A percentile compares a stretch with the other conserved stretches of the same genome.
Evolutionary conservation across 2,888 invertebrate species (phyloP).

Genomic region (Ceriagrion tenellum): DNA sequence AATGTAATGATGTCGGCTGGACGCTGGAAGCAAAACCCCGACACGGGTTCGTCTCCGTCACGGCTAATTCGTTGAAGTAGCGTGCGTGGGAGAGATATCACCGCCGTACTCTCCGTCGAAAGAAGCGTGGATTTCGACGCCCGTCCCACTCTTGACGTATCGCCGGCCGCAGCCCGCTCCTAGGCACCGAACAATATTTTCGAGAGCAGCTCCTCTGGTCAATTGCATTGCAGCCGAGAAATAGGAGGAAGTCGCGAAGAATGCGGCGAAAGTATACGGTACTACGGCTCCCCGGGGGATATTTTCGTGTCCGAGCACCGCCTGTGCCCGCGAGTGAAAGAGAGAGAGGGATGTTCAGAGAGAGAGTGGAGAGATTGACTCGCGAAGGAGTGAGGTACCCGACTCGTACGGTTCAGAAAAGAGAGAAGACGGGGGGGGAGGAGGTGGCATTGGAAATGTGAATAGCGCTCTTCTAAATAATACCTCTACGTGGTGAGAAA

Average conservation of each 20-base stretch:
- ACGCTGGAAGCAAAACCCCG: no score
- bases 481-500: no score
- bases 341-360: background rate
- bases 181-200: background rate
- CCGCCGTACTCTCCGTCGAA: background rate
- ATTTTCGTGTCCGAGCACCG: background rate
- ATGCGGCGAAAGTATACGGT: constrained; percentile 4
- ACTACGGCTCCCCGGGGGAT: background rate
- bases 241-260: background rate
- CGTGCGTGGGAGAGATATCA: background rate
- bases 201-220: background rate
- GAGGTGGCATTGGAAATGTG: no score
- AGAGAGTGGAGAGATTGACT: background rate
- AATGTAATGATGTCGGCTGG: no score
- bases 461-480: no score
- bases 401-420: background rate
- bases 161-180: background rate
- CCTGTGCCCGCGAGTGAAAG: background rate
- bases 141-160: background rate
- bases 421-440: background rate
- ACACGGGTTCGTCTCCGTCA: background rate
- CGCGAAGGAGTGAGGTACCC: background rate
- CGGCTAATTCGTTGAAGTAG: background rate
- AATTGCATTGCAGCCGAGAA: background rate
- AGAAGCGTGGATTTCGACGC: background rate